These are phyloP conservation scores for Sceloporus tristichus DNA, from an alignment of 2,113 vertebrate species.

Conservation along the genomic window DNA sequence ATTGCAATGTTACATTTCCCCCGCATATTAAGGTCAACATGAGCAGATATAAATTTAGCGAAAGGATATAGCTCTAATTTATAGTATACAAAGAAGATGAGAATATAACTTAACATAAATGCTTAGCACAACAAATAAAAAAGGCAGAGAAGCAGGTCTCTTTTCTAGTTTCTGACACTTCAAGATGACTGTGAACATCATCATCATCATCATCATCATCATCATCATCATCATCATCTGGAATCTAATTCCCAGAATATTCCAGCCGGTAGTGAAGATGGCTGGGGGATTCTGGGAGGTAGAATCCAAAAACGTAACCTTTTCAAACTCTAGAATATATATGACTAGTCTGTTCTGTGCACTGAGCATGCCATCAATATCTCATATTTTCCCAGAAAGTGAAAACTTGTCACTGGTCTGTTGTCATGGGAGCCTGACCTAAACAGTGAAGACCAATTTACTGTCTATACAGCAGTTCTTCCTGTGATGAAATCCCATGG, in stretches of 20 bases:
- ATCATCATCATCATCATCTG: too few species aligned
- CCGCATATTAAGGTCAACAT: neutral
- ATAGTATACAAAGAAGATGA: neutral
- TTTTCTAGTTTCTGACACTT: too few species aligned
- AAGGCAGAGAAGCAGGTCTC: neutral
- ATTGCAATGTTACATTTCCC: neutral
- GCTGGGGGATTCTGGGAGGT: too few species aligned
- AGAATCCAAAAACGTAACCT: too few species aligned
- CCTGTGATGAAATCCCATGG: neutral
- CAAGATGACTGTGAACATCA: too few species aligned
- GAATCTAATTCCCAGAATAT: too few species aligned
- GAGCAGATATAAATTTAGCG: conserved; percentile 1
- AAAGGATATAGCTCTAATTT: neutral
- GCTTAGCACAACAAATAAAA: neutral
- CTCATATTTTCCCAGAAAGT: neutral
- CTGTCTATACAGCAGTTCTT: neutral
- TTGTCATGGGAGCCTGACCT: neutral
- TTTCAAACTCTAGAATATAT: too few species aligned
- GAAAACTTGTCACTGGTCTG: neutral
- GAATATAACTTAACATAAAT: neutral
- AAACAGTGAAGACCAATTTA: neutral
- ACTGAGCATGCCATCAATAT: neutral
- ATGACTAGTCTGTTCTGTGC: too few species aligned
- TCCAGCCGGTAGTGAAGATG: too few species aligned
- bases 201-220: too few species aligned